Conservation (phyloP, 2,888 invertebrate genomes). For the Meta bourneti region DNA sequence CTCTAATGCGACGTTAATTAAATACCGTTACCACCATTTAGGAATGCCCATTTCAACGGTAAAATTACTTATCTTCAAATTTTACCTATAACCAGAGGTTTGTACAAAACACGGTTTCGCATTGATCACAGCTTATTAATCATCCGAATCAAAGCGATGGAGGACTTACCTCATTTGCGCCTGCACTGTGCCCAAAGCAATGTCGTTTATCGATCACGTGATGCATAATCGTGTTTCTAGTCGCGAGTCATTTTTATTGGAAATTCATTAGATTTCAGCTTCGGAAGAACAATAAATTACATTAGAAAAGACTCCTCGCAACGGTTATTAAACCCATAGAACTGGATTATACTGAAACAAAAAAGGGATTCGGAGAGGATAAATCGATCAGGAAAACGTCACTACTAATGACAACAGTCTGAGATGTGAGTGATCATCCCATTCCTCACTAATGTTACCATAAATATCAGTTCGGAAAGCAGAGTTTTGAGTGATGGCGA, state of each 20-base stretch:
- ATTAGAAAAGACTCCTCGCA: constrained; percentile 11
- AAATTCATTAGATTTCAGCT: constrained; percentile 64
- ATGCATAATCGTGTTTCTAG: constrained; percentile 51
- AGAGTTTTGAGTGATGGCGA: constrained; percentile 44
- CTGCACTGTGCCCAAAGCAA: neutral
- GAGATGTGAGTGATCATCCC: constrained; percentile 55
- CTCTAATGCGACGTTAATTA: too few relatives aligned
- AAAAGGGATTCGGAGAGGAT: constrained; percentile 15
- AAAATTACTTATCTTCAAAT: too few relatives aligned
- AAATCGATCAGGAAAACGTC: constrained; percentile 57
- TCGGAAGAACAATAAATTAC: constrained; percentile 64
- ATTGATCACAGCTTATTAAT: neutral
- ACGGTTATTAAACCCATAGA: constrained; percentile 44
- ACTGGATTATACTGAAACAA: constrained; percentile 35
- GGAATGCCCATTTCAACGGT: too few relatives aligned
- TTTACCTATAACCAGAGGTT: too few relatives aligned
- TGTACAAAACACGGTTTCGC: too few relatives aligned
- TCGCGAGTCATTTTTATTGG: constrained; percentile 42
- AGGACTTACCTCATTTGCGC: constrained; percentile 32
- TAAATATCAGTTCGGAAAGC: constrained; percentile 54
- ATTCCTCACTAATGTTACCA: constrained; percentile 49
- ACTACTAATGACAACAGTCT: constrained; percentile 52
- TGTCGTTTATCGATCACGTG: constrained; percentile 29
- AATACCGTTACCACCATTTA: too few relatives aligned
- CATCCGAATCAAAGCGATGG: neutral